These are phyloP conservation scores for Myotis davidii DNA, from an alignment of 2,113 vertebrate genomes.

Conservation along the genomic window DNA sequence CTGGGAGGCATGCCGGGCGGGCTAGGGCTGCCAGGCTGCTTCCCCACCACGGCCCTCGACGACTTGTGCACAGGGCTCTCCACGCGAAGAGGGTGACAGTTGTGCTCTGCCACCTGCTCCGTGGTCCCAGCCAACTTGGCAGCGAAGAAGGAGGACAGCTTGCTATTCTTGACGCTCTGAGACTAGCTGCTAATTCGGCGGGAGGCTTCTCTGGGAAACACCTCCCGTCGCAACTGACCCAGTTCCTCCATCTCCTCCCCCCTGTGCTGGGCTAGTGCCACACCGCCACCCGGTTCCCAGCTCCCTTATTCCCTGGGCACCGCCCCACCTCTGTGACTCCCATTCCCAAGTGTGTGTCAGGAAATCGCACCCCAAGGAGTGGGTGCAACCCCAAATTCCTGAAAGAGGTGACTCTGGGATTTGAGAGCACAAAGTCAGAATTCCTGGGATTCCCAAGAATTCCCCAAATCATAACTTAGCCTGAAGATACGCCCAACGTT, in stretches of 20 bases:
- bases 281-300: too few species aligned
- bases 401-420: neutral
- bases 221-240: neutral
- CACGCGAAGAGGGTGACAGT: neutral
- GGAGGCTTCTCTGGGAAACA: neutral
- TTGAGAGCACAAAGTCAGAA: neutral
- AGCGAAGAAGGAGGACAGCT: neutral
- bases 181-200: neutral
- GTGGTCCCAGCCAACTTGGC: conserved; percentile 20
- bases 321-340: neutral
- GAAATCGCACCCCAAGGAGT: neutral
- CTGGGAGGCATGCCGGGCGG: neutral
- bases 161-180: neutral
- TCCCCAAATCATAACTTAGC: neutral
- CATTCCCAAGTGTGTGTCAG: neutral
- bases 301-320: neutral
- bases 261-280: neutral
- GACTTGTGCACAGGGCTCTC: neutral
- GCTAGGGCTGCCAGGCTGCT: neutral
- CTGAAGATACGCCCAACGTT: neutral
- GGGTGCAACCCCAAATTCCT: neutral
- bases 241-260: neutral
- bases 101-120: neutral
- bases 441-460: neutral
- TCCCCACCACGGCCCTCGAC: neutral